Evolutionary conservation across 2,797 vertebrate species (phyloP).

Genomic region (Emydoidea blandingii): DNA sequence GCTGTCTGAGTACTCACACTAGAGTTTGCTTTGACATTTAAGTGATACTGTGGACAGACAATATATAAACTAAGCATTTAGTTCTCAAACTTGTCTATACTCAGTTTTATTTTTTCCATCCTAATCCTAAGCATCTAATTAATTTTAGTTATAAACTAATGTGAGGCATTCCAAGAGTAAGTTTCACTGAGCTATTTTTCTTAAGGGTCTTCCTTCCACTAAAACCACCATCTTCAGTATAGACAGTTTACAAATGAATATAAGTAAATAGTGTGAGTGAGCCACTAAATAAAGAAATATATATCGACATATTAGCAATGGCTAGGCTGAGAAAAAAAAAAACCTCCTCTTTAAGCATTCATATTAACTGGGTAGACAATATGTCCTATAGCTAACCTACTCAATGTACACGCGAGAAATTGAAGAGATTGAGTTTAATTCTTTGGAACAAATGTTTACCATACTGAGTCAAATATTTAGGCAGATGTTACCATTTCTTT

Average conservation of each 20-base stretch:
- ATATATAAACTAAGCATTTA: not conserved
- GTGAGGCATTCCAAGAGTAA: constrained; percentile 11
- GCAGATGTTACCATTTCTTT: constrained; percentile 77
- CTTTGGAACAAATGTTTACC: constrained; percentile 29
- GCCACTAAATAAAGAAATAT: not conserved
- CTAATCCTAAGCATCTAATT: constrained; percentile 29
- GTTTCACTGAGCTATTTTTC: not conserved
- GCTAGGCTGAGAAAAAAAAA: not conserved
- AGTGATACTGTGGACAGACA: not conserved
- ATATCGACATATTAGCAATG: not conserved
- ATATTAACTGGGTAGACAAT: not conserved
- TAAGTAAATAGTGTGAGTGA: not conserved
- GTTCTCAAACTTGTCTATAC: constrained; percentile 30
- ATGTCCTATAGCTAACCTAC: not conserved
- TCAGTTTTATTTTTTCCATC: constrained; percentile 10
- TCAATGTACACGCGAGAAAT: not conserved
- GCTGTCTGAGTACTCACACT: accelerated
- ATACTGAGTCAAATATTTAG: constrained; percentile 63
- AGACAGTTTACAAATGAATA: not conserved
- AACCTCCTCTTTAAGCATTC: not conserved
- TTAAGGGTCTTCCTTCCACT: not conserved
- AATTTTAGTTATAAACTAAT: constrained; percentile 16
- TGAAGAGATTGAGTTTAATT: constrained; percentile 6
- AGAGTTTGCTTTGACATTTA: not conserved
- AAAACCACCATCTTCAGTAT: not conserved